Evolutionary conservation across 2,888 invertebrate genomes (phyloP), one percentile per base, ranked within the genome.

Genomic region (Acanthacorydalis orientalis): DNA sequence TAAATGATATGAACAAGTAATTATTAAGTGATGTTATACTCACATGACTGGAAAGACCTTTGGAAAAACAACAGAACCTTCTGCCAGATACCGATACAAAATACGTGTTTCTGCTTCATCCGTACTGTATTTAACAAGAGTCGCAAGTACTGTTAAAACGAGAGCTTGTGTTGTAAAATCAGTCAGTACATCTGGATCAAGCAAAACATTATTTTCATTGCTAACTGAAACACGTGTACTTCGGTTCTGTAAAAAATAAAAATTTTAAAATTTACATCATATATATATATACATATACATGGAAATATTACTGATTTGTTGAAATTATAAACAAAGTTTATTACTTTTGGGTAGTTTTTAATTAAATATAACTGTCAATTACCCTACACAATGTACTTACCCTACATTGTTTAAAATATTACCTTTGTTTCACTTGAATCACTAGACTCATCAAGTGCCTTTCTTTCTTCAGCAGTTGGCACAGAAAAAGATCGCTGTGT

Each of bases 21-120:
- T 7, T 4, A 10, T 31, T 33, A 33, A 12, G 2, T 39, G 8
- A 43, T 11, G 7, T 40, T 35, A 43, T 33, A 80, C 90, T 83
- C 77, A 95, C 93, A 97, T 95, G 49, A 96, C 93, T 41, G 92
- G 91, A 65, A 93, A 93, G 4, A 97, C 95, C 73, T 85, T 91
- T 0, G 96, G 92, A 64, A 97, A 97, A 4, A 96, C 96, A 0
- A 95, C 87, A 1, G 96, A 93, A 0, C 96, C 96, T 63, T 97
- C 97, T 0, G 96, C 95, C 50, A 97, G 72, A 63, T 96, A 97
- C 62, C 96, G 95, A 64, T 97, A 97, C 16, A 97, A 72, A 50
- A 96, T 86, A 51, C 95, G 73, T 43, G 90, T 89, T 70, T 97
- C 95, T 50, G 80, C 80, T 65, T 96, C 96, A 67, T 95, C 95